Conservation (phyloP, 37 sponge, comb jelly and placozoan species). For the Cliona cf. orientalis region DNA sequence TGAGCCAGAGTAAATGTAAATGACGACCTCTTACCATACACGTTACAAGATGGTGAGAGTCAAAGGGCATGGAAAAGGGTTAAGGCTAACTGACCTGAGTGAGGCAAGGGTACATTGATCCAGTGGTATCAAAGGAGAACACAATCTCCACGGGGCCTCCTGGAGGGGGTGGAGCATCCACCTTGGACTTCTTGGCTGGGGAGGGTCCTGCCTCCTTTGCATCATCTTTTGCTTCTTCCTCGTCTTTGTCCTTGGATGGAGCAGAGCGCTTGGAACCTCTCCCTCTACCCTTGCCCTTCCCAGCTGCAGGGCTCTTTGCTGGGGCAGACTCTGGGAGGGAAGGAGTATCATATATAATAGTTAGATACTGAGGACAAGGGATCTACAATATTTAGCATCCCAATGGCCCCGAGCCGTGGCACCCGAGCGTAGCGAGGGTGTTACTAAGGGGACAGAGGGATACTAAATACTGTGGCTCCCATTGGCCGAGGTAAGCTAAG, state of each 20-base stretch:
- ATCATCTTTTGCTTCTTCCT: slow-evolving; percentile 9
- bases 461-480: too few relatives aligned
- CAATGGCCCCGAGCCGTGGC: too few relatives aligned
- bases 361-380: too few relatives aligned
- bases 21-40: too few relatives aligned
- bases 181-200: slow-evolving; percentile 12
- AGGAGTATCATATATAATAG: neutral
- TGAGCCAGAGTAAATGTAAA: too few relatives aligned
- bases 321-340: neutral
- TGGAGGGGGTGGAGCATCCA: slow-evolving; percentile 18
- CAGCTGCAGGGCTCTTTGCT: neutral
- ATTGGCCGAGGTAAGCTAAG: too few relatives aligned
- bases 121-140: slow-evolving; percentile 73
- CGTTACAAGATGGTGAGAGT: neutral
- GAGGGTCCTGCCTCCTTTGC: neutral
- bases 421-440: too few relatives aligned
- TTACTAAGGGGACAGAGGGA: too few relatives aligned
- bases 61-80: neutral
- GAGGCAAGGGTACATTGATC: slow-evolving; percentile 64
- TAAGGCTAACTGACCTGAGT: slow-evolving; percentile 50
- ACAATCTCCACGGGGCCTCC: slow-evolving; percentile 60
- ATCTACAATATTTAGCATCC: too few relatives aligned
- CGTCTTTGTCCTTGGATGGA: neutral
- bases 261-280: too few relatives aligned
- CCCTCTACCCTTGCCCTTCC: neutral